Evolutionary conservation across 2,113 vertebrate species (phyloP), one percentile per base, ranked within the genome.

Genomic region (Antigone vipio): DNA sequence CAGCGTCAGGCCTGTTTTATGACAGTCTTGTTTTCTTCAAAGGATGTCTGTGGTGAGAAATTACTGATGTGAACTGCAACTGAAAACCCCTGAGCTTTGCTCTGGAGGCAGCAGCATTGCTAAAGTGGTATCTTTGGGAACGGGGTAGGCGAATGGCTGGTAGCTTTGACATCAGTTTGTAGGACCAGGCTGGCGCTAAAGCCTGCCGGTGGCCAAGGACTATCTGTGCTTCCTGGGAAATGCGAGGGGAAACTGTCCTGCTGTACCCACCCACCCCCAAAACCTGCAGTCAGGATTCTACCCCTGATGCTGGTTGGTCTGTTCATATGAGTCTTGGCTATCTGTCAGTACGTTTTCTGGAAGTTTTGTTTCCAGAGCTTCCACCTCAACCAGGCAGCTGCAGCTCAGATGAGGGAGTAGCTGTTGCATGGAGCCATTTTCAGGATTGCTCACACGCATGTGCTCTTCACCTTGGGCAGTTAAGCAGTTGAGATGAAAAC

Each of bases 401-500:
- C 45, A 53, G 58, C 58, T 62, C 14, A 49, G 35, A 35, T 52
- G 83, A n/a, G 42, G 49, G 34, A 15, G n/a, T 2, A 52, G 62
- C 44, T 79, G 52, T 27, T 53, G 7, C 32, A 4, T 2, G 24
- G 73, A 47, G 24, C 19, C 0, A 0, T 69, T 88, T 26, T 59
- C 21, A 11, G 84, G 40, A 12, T 32, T 62, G 45, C 62, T 60
- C 20, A 22, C 76, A 63, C 29, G 12, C 2, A 1, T 0, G 1
- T 11, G 5, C 35, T 58, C 26, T 73, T 89, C 66, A 82, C 71
- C 55, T 66, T 66, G 74, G 69, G 69, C 92, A 69, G 62, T 87
- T 81, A 0, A 82, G 67, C 95, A 92, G 89, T 95, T 95, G 81
- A 94, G 73, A 50, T 92, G 92, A 93, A 89, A 95, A 91, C 55